Percentiles rank a stretch among this genome's conserved stretches.
phyloP scores from a whole-genome alignment of 30 jellyfish, hydroid and myxozoan genomes.

The Cassiopea andromeda region DNA sequence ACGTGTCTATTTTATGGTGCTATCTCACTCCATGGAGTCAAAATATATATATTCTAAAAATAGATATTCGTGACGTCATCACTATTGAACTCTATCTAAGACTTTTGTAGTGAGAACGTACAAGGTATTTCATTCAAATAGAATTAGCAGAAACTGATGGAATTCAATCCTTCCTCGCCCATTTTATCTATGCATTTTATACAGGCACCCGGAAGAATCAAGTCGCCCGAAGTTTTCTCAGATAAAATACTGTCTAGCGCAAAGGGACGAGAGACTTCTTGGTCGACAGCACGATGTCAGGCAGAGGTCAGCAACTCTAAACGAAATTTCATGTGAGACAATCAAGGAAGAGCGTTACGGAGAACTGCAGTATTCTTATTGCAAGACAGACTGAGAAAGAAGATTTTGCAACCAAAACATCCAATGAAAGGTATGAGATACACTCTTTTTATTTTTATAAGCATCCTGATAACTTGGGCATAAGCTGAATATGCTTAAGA shows the following conservation, averaged over 20 bases:
- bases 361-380: slow-evolving; percentile 79
- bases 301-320: slow-evolving; percentile 72
- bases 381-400: slow-evolving; percentile 76
- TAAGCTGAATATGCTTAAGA: too few species aligned
- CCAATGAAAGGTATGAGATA: neutral
- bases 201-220: slow-evolving; percentile 89
- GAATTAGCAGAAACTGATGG: neutral
- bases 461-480: too few species aligned
- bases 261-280: slow-evolving; percentile 83
- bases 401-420: neutral
- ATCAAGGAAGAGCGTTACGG: slow-evolving; percentile 68
- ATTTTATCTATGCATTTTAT: neutral
- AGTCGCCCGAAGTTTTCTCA: slow-evolving; percentile 86
- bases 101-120: too few species aligned
- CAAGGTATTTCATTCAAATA: too few species aligned
- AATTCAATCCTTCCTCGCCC: neutral
- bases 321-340: slow-evolving; percentile 50
- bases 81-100: too few species aligned
- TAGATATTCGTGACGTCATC: too few species aligned
- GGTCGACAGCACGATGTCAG: slow-evolving; percentile 64
- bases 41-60: too few species aligned
- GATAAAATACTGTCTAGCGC: slow-evolving; percentile 76
- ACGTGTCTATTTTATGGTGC: too few species aligned
- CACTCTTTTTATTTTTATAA: too few species aligned
- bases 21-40: too few species aligned